A percentile compares a stretch with the other conserved stretches of the same genome.
Evolutionary conservation across 2,888 invertebrate genomes (phyloP).

Genomic region (Gonocerus acuteangulatus): DNA sequence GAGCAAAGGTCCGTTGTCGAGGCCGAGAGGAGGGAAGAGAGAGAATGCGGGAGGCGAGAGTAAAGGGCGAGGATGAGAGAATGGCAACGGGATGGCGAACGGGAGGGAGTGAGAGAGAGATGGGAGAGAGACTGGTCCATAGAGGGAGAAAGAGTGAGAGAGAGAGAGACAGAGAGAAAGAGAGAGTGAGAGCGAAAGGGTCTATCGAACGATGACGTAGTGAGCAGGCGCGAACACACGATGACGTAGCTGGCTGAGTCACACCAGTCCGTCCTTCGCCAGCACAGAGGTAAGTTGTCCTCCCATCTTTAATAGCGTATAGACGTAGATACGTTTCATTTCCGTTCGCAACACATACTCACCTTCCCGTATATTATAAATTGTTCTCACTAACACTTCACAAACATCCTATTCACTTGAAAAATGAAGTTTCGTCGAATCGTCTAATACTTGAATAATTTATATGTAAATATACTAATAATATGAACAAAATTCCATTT

Average conservation of each 20-base stretch:
- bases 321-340: too few species aligned
- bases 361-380: too few species aligned
- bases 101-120: neutral
- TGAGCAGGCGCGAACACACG: constrained; percentile 18
- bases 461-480: too few species aligned
- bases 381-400: too few species aligned
- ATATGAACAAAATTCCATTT: too few species aligned
- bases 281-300: constrained; percentile 14
- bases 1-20: neutral
- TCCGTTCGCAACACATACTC: too few species aligned
- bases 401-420: too few species aligned
- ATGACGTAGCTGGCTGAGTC: constrained; percentile 16
- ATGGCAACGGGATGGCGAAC: neutral
- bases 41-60: neutral
- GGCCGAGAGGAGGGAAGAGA: constrained; percentile 14
- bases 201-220: constrained; percentile 16
- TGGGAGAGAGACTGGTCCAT: constrained; percentile 4
- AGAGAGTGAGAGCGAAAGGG: constrained; percentile 24
- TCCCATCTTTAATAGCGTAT: neutral
- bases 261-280: constrained; percentile 15
- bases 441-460: too few species aligned
- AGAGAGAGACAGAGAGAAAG: neutral
- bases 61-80: neutral
- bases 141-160: neutral
- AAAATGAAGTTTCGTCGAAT: too few species aligned